Evolutionary conservation across 2,113 vertebrate species (phyloP), one percentile per base, ranked within the genome.

Genomic region (Xyliphius kryptos): DNA sequence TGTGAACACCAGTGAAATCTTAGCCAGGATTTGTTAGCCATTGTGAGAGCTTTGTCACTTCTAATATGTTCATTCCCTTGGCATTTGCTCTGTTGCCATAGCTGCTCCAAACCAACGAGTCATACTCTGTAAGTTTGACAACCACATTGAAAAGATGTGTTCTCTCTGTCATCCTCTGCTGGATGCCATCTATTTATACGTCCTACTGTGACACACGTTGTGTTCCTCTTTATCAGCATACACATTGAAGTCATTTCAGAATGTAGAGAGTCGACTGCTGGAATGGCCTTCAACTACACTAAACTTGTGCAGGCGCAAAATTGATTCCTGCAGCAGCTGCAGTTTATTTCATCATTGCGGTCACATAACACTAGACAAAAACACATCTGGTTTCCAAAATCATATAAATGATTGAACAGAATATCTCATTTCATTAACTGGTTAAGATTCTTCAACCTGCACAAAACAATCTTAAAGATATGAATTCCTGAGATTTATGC

Each of bases 51-150:
- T n/a, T 43, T 60, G 11, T 57, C 41, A 11, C 46, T 40, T 67
- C 43, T n/a, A 37, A 15, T 51, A 47, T 56, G 41, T 41, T 51
- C 44, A n/a, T n/a, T n/a, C n/a, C 20, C n/a, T 14, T 40, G 12
- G 38, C 49, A 32, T 64, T 61, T 19, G 19, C 50, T 63, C 56
- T 64, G 70, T 68, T 68, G 70, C 66, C 61, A 72, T 72, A 61
- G 70, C 15, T 54, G 15, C 60, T 53, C 16, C 37, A 32, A 51
- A 22, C 38, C 14, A 26, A 51, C 17, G 15, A 46, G 52, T 40
- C 40, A 63, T 49, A 14, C 38, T 32, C 55, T 54, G 40, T 14
- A 19, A 62, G 20, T 9, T 40, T 61, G 47, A 64, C 59, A 51
- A 36, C 64, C 56, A 54, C 43, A 72, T 59, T 62, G 53, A 57